A percentile compares a stretch with the other conserved stretches of the same genome.
phyloP scores from a whole-genome alignment of 2,888 invertebrate genomes.

The Tetropium fuscum region DNA sequence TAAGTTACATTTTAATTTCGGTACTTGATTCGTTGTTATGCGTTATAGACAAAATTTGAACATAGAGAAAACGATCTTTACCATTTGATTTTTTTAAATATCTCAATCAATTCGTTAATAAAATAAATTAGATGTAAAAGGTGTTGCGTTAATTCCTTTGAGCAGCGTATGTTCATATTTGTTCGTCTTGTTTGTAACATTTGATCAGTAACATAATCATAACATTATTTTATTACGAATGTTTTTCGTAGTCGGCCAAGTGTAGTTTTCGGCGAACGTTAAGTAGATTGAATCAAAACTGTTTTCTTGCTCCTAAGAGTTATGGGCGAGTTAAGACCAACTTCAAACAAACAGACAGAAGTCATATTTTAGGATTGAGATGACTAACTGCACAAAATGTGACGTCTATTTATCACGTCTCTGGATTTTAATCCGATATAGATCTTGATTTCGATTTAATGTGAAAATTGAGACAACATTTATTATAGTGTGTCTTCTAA shows the following conservation, averaged over 20 bases:
- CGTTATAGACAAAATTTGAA: no score
- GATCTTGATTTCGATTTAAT: slow-evolving; percentile 26
- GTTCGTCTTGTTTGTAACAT: not conserved
- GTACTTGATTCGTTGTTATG: no score
- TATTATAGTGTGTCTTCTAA: not conserved
- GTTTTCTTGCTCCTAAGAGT: slow-evolving; percentile 53
- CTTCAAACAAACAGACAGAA: slow-evolving; percentile 64
- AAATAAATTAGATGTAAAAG: no score
- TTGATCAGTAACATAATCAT: not conserved
- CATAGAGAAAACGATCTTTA: no score
- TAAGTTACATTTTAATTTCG: no score
- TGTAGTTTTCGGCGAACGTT: slow-evolving; percentile 6
- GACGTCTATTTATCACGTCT: slow-evolving; percentile 61
- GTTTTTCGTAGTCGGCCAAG: not conserved
- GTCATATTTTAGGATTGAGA: slow-evolving; percentile 65
- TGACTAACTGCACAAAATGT: slow-evolving; percentile 63
- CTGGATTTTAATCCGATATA: slow-evolving; percentile 29
- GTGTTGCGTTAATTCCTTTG: no score
- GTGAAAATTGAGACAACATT: slow-evolving; percentile 8
- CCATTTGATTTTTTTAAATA: no score
- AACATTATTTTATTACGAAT: not conserved
- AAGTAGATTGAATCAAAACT: slow-evolving; percentile 46
- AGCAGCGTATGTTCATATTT: no score
- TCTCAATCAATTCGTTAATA: no score
- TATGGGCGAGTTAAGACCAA: slow-evolving; percentile 57